Conservation (phyloP, 2,113 vertebrate genomes). For the Cinclus mexicanus region DNA sequence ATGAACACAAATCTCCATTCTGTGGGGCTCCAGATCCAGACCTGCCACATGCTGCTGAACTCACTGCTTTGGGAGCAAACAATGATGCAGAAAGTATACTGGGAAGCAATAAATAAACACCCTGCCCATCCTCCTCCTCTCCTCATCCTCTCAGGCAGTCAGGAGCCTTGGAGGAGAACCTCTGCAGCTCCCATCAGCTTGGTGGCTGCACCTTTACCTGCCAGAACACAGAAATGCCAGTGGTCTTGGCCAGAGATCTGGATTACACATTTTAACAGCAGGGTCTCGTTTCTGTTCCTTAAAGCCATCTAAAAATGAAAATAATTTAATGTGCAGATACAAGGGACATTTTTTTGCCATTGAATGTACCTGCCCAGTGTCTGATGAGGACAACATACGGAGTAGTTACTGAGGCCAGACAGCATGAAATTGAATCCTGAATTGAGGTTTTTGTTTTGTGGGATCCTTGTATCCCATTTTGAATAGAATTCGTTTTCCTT, state of each 20-base stretch:
- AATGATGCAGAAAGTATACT: not conserved
- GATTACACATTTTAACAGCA: not conserved
- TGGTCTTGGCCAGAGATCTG: not conserved
- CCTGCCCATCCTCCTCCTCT: not conserved
- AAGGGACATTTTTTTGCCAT: not conserved
- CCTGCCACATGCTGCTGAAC: not conserved
- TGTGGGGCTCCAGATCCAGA: not conserved
- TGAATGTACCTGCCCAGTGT: conserved; percentile 1
- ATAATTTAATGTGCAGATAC: not conserved
- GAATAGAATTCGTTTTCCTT: not conserved
- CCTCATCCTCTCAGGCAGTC: not conserved
- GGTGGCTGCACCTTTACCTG: not conserved
- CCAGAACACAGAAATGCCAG: not conserved
- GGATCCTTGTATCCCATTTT: not conserved
- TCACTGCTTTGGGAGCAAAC: not conserved
- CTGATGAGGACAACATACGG: not conserved
- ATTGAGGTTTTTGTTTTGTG: not conserved
- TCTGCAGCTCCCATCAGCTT: not conserved
- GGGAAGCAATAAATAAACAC: not conserved
- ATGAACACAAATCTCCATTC: not conserved
- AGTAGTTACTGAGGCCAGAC: not conserved
- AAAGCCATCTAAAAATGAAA: not conserved
- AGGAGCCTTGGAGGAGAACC: not conserved
- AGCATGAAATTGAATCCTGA: not conserved
- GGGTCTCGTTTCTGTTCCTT: not conserved